Base-by-base conservation (phyloP, 2,797 vertebrate genomes). In the Hyperoplus lanceolatus region DNA sequence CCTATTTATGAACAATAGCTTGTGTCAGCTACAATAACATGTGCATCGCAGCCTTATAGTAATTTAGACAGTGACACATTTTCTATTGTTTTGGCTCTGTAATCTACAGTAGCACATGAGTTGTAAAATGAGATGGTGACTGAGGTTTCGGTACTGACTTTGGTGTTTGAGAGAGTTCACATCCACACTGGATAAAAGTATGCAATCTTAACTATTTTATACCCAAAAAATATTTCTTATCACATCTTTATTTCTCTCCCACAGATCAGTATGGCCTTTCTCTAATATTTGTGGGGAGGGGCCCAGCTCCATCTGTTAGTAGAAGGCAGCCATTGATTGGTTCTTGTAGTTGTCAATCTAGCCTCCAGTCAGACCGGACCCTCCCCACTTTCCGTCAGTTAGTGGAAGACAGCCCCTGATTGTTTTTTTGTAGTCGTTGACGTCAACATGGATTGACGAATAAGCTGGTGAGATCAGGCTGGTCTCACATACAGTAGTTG, bases 1-100 rank as follows among this genome's bases (percentile, higher is more conserved):
- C 45, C 48, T 73, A 45, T 83, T 85, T 69, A 43, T 5, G 0
- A 79, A 45, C 60, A 59, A 39, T 14, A n/a, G 53, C 73, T 57
- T 59, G 45, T 56, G 36, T 29, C 29, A 53, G 54, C 21, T 42
- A 14, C 18, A 63, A 50, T 61, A 10, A 5, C 29, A 29, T 29
- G 29, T 29, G 59, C 9, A 45, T 10, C 5, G 56, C 39, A 39
- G 45, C 39, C 36, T 29, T 1, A 3, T 15, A 53, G 14, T 39
- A 55, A 39, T 61, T 29, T 42, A 6, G 9, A 55, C 15, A 39
- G 41, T 38, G 41, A 54, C 12, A 36, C 11, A 6, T 41, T 42
- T 46, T 69, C 42, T 43, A 14, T 54, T 39, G 15, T 62, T 48
- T 42, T 46, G 48, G 14, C 42, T 71, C 36, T 10, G 3, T 50